A percentile compares a stretch with the other conserved stretches of the same genome.
These are phyloP conservation scores for Pyxicephalus adspersus DNA, from an alignment of 2,113 vertebrate genomes.

Conservation along the genomic window DNA sequence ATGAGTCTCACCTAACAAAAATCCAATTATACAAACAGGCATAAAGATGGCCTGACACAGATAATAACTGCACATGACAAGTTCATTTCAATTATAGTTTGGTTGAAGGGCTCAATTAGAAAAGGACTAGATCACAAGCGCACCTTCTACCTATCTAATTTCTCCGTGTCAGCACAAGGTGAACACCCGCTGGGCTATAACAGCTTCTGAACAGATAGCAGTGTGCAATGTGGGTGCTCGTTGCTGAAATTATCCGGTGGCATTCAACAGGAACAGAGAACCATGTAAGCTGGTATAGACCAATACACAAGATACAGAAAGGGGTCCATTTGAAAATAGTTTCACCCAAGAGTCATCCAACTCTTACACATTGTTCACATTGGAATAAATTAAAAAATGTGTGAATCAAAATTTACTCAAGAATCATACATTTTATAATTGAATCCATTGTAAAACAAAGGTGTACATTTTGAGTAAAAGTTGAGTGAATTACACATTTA, in stretches of 20 bases:
- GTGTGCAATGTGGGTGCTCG: background rate
- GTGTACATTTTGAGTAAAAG: too few species aligned
- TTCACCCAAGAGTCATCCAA: too few species aligned
- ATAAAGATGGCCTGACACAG: slow-evolving; percentile 26
- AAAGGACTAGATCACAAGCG: slow-evolving; percentile 20
- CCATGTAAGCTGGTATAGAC: background rate
- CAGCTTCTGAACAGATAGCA: background rate
- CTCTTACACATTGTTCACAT: too few species aligned
- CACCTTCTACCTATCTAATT: slow-evolving; percentile 9
- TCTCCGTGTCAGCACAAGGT: background rate
- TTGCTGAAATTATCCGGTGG: background rate
- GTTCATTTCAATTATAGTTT: slow-evolving; percentile 44
- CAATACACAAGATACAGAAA: background rate
- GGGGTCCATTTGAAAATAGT: too few species aligned
- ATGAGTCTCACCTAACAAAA: slow-evolving; percentile 18
- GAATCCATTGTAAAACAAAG: too few species aligned
- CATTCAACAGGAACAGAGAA: background rate
- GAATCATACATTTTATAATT: too few species aligned
- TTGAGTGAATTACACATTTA: too few species aligned
- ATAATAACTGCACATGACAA: slow-evolving; percentile 38
- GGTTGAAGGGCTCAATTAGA: slow-evolving; percentile 46
- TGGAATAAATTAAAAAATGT: too few species aligned
- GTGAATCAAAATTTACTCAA: too few species aligned
- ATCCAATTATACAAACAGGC: slow-evolving; percentile 33
- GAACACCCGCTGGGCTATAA: slow-evolving; percentile 10